Percentiles rank a stretch among this genome's conserved stretches.
phyloP scores from a whole-genome alignment of 2,797 vertebrate species.

The Coregonus suidteri region DNA sequence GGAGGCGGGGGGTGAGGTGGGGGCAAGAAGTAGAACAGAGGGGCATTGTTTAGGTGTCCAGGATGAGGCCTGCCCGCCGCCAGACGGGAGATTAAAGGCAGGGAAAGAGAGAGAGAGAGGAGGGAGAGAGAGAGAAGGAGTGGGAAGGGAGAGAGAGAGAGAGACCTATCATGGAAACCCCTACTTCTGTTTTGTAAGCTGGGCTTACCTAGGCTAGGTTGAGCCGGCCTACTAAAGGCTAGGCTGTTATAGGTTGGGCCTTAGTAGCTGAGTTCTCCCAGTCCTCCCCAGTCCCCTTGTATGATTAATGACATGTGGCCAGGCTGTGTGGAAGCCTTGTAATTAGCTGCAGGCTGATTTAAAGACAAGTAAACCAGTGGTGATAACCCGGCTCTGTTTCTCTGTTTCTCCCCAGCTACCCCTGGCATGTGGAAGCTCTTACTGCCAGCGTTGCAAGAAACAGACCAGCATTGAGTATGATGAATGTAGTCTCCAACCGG shows the following conservation, averaged over 20 bases:
- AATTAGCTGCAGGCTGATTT: slow-evolving; percentile 95
- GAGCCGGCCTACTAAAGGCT: neutral
- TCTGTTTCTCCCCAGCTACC: slow-evolving; percentile 75
- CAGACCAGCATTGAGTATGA: slow-evolving; percentile 79
- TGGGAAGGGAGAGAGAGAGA: slow-evolving; percentile 32
- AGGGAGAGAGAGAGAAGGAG: too few relatives aligned
- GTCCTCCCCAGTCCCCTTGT: slow-evolving; percentile 63
- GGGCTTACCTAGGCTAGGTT: slow-evolving; percentile 47
- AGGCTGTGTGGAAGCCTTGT: slow-evolving; percentile 84
- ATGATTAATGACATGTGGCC: slow-evolving; percentile 92
- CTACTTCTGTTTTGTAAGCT: slow-evolving; percentile 83
- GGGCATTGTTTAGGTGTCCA: slow-evolving; percentile 79
- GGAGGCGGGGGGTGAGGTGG: neutral
- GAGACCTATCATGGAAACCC: slow-evolving; percentile 78
- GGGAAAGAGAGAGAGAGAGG: slow-evolving; percentile 4
- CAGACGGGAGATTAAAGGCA: slow-evolving; percentile 40
- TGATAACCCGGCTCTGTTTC: slow-evolving; percentile 79
- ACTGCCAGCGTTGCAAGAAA: slow-evolving; percentile 80
- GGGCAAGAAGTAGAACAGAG: slow-evolving; percentile 78
- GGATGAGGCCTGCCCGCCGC: slow-evolving; percentile 71
- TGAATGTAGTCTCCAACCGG: slow-evolving; percentile 78
- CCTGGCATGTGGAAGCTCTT: slow-evolving; percentile 80
- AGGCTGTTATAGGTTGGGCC: neutral
- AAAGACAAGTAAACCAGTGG: slow-evolving; percentile 90
- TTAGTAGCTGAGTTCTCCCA: slow-evolving; percentile 78